A percentile compares a stretch with the other conserved stretches of the same genome.
These are phyloP conservation scores for Ridgeia piscesae DNA, from an alignment of 1,140 invertebrate genomes.

Conservation along the genomic window DNA sequence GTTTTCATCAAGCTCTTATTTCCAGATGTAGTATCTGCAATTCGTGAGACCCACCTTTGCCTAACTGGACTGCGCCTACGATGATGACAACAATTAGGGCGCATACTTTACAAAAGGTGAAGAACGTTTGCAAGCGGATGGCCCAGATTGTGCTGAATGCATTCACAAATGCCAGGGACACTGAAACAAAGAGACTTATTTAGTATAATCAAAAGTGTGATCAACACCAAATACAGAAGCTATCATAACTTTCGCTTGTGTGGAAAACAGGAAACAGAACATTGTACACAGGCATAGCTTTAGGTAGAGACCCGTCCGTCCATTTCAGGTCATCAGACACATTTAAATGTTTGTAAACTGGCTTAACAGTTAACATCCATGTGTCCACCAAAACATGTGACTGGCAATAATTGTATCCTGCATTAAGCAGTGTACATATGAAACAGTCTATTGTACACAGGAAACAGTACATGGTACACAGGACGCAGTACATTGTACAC, in stretches of 20 bases:
- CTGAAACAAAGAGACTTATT: background rate
- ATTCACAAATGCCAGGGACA: constrained; percentile 12
- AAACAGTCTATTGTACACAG: too few relatives aligned
- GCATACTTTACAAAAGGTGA: constrained; percentile 14
- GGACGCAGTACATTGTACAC: too few relatives aligned
- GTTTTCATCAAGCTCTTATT: background rate
- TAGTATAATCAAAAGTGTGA: background rate
- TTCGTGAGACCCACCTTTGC: background rate
- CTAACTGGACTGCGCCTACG: background rate
- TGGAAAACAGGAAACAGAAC: too few relatives aligned
- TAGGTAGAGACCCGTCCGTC: too few relatives aligned
- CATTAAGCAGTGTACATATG: too few relatives aligned
- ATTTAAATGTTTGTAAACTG: too few relatives aligned
- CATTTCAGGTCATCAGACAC: too few relatives aligned
- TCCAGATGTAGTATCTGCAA: background rate
- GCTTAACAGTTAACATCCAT: too few relatives aligned
- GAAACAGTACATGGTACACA: too few relatives aligned
- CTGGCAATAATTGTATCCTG: too few relatives aligned
- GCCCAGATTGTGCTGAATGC: constrained; percentile 9
- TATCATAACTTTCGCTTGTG: background rate
- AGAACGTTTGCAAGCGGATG: background rate
- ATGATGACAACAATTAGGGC: constrained; percentile 18
- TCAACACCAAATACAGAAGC: background rate
- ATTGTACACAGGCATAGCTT: too few relatives aligned
- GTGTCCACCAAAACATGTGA: too few relatives aligned